Evolutionary conservation across 2,113 vertebrate genomes (phyloP).

Genomic region (Chaetorhynchus papuensis): DNA sequence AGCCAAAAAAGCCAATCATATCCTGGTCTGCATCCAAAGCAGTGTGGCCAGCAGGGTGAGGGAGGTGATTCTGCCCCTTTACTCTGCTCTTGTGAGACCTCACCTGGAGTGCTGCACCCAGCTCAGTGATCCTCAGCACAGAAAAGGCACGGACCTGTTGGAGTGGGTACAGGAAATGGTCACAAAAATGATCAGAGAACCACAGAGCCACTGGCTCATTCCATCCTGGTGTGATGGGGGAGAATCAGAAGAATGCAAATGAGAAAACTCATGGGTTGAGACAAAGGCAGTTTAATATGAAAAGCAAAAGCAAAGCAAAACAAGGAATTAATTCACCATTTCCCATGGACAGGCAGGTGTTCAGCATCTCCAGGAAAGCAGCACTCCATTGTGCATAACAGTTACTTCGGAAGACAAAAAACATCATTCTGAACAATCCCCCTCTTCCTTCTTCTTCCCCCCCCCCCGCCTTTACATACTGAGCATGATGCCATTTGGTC

Average conservation of each 20-base stretch:
- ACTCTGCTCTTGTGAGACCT: neutral
- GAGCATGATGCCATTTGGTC: neutral
- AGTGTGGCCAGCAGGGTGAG: neutral
- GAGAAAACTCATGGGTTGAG: neutral
- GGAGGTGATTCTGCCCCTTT: neutral
- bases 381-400: neutral
- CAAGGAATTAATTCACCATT: neutral
- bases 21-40: neutral
- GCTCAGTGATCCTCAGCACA: neutral
- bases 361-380: neutral
- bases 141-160: neutral
- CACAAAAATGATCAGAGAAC: neutral
- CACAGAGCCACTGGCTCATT: rapidly evolving
- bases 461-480: neutral
- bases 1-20: neutral
- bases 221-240: neutral
- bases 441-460: neutral
- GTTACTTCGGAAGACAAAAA: neutral
- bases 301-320: neutral
- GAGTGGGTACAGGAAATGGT: neutral
- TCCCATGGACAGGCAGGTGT: neutral
- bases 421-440: neutral
- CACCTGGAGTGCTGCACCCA: neutral
- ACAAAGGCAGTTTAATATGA: neutral
- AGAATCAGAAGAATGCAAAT: neutral